These are phyloP conservation scores for Hirudinaria manillensis DNA, from an alignment of 2,888 invertebrate genomes.

Conservation along the genomic window DNA sequence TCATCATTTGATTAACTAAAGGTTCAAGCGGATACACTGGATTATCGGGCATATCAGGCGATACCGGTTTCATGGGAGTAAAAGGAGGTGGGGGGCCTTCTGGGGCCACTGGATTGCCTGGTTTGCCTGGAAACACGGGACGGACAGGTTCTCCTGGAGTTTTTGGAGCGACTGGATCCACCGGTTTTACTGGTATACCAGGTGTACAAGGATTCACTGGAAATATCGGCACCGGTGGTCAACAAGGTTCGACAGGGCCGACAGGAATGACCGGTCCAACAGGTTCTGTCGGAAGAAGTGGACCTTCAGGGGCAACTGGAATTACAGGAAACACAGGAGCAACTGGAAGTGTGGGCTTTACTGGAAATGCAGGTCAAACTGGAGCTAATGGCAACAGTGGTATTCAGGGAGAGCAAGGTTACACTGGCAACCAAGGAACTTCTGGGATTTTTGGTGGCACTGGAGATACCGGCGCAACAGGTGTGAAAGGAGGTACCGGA, in stretches of 20 bases:
- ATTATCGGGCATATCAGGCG: too few relatives aligned
- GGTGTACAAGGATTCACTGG: slow-evolving; percentile 45
- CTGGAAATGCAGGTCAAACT: slow-evolving; percentile 18
- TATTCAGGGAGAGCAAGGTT: slow-evolving; percentile 27
- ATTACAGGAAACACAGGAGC: slow-evolving; percentile 17
- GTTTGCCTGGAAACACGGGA: slow-evolving; percentile 53
- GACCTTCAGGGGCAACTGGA: not conserved
- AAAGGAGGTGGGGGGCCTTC: slow-evolving; percentile 34
- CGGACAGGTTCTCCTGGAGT: slow-evolving; percentile 21
- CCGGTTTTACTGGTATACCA: slow-evolving; percentile 33
- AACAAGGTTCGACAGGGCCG: not conserved
- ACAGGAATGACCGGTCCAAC: slow-evolving; percentile 16
- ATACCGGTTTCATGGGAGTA: too few relatives aligned
- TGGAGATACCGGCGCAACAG: slow-evolving; percentile 28
- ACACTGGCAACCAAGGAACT: slow-evolving; percentile 33
- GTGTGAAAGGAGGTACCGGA: slow-evolving; percentile 35
- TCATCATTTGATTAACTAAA: too few relatives aligned
- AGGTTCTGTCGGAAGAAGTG: not conserved
- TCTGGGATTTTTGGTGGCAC: slow-evolving; percentile 37
- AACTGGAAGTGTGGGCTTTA: slow-evolving; percentile 29
- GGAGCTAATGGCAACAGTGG: slow-evolving; percentile 28
- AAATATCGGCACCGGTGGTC: slow-evolving; percentile 29
- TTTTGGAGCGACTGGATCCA: slow-evolving; percentile 33
- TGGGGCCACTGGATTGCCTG: slow-evolving; percentile 28
- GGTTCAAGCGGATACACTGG: too few relatives aligned